Evolutionary conservation across 2,113 vertebrate genomes (phyloP), one percentile per base, ranked within the genome.

Genomic region (Stigmatopora nigra): DNA sequence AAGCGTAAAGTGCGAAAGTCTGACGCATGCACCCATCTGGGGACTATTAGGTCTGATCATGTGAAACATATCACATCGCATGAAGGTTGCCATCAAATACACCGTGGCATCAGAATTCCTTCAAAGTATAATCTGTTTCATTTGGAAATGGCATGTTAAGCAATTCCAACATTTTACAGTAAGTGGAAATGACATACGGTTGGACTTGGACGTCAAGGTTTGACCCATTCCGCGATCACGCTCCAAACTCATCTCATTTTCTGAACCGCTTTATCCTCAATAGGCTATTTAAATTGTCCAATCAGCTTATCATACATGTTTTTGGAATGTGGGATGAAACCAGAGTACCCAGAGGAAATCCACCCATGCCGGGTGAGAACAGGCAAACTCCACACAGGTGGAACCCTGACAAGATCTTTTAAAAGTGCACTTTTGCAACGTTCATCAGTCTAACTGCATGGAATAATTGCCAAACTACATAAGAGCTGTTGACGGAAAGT

Each of bases 1-100:
- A 13, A 10, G 15, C 7, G 15, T 25, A 47, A 58, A 67, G 68
- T 14, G 25, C 44, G 61, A 1, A 10, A 41, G 31, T 31, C 14
- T 69, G 59, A 22, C 17, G 73, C 25, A 74, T 10, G 59, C 71
- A 38, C 13, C 46, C 57, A 64, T 61, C 61, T 58, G 51, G 35
- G 49, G 62, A 59, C 48, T 36, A 44, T 62, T 62, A 41, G 2
- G 61, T 8, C 20, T 10, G 47, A 61, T 53, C 51, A 53, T 58
- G 7, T 9, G 65, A 63, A 53, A 75, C 45, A 22, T 70, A 67
- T 57, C 48, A 49, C 19, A 61, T 67, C 38, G 38, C 63, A 66
- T 22, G 41, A 2, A 31, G 51, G 64, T 57, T 57, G 41, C 38
- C 12, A 44, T 57, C 55, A 57, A 35, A 57, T 20, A 52, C n/a